Conservation (phyloP, 2,113 vertebrate species). For the Chitala chitala region DNA sequence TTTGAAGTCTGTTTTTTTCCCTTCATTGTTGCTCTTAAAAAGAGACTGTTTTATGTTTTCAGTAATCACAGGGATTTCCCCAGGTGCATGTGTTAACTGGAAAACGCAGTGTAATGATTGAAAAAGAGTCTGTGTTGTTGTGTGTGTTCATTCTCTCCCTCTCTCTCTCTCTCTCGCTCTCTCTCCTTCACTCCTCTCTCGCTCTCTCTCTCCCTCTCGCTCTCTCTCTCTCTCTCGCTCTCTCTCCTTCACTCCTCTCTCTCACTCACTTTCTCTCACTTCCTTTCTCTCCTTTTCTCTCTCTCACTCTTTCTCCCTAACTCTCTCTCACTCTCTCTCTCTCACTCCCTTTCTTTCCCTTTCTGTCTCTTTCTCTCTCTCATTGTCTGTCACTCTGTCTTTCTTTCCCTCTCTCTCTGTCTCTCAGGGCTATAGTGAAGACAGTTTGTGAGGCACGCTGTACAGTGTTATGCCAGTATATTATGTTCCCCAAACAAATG, state of each 20-base stretch:
- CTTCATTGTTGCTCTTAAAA: background rate
- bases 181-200: too few relatives aligned
- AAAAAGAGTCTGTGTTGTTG: background rate
- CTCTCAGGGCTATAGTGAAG: conserved; percentile 36
- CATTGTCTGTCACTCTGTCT: too few relatives aligned
- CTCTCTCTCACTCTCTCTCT: background rate
- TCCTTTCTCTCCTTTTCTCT: too few relatives aligned
- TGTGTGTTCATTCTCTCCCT: too few relatives aligned
- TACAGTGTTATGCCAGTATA: conserved; percentile 45
- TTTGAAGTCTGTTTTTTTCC: background rate
- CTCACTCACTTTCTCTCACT: too few relatives aligned
- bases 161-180: too few relatives aligned
- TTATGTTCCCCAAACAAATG: conserved; percentile 54
- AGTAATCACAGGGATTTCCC: conserved; percentile 17
- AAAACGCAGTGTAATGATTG: background rate
- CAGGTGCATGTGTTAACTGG: conserved; percentile 7
- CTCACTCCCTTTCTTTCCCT: background rate
- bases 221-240: too few relatives aligned
- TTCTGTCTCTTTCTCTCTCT: too few relatives aligned
- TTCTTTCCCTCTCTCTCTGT: too few relatives aligned
- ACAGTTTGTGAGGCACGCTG: conserved; percentile 35
- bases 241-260: too few relatives aligned
- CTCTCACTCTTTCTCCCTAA: too few relatives aligned
- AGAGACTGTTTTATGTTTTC: background rate
- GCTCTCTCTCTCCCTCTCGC: too few relatives aligned